Percentiles rank a stretch among this genome's conserved stretches.
Conservation (phyloP, 2,797 vertebrate genomes). For the Sebastes iracundus region DNA sequence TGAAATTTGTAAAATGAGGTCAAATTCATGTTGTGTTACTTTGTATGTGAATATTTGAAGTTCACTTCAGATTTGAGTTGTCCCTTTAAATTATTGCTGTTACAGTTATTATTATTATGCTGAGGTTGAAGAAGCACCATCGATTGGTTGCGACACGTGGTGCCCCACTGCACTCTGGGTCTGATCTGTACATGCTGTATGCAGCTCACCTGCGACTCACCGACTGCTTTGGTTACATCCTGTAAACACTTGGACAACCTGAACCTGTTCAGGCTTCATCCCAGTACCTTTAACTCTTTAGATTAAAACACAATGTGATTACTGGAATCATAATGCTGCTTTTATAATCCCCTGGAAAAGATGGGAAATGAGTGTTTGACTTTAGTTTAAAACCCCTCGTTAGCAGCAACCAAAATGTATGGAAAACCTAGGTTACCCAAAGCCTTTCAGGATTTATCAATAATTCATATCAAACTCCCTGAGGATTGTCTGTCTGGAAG, state of each 20-base stretch:
- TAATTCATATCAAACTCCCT: neutral
- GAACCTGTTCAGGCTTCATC: neutral
- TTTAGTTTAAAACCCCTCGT: neutral
- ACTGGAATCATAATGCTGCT: conserved; percentile 4
- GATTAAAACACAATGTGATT: neutral
- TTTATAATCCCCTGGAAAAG: neutral
- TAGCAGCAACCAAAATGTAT: conserved; percentile 38
- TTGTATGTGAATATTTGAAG: conserved; percentile 29
- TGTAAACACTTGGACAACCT: neutral
- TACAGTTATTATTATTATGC: neutral
- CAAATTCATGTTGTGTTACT: conserved; percentile 49
- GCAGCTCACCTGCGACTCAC: neutral
- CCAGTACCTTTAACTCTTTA: neutral
- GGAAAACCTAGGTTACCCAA: conserved; percentile 3
- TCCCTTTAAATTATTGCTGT: conserved; percentile 51
- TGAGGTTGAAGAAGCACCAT: conserved; percentile 5
- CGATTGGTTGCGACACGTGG: conserved; percentile 10
- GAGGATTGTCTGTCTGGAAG: neutral
- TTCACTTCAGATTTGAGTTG: conserved; percentile 28
- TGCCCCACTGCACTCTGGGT: conserved; percentile 20
- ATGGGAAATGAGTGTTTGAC: neutral
- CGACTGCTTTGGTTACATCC: neutral
- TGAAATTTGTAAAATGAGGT: conserved; percentile 26
- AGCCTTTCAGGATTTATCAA: neutral
- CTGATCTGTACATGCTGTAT: conserved; percentile 39